Conservation (phyloP, 2,113 vertebrate species). For the Hippocampus zosterae region DNA sequence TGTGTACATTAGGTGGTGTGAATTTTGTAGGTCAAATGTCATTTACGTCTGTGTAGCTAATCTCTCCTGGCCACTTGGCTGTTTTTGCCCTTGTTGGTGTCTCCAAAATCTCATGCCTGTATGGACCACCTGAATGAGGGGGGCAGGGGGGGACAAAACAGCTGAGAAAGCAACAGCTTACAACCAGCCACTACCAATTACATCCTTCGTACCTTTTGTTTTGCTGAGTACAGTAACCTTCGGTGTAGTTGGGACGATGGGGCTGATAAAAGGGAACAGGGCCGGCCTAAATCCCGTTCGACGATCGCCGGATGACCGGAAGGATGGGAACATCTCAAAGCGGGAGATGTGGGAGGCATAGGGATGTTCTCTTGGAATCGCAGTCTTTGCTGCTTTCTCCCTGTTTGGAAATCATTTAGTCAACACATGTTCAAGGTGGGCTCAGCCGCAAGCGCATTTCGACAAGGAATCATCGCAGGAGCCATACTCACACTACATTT, state of each 20-base stretch:
- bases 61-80: conserved; percentile 65
- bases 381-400: conserved; percentile 55
- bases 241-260: conserved; percentile 55
- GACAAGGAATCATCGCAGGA: background rate
- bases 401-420: conserved; percentile 39
- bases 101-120: conserved; percentile 70
- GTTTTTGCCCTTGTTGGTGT: conserved; percentile 52
- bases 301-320: conserved; percentile 56
- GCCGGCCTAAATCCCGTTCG: conserved; percentile 47
- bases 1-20: too few relatives aligned
- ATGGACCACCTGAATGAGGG: conserved; percentile 67
- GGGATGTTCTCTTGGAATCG: conserved; percentile 66
- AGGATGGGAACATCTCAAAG: conserved; percentile 71
- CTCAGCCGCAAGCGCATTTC: background rate
- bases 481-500: conserved; percentile 68
- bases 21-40: background rate
- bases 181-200: background rate
- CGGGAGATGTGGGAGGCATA: conserved; percentile 76
- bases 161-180: background rate
- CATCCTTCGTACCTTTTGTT: conserved; percentile 61
- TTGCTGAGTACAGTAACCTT: conserved; percentile 62
- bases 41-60: conserved; percentile 69
- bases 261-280: conserved; percentile 50
- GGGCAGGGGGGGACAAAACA: background rate
- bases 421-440: background rate